Conservation (phyloP, 2,797 vertebrate species). For the Lutjanus argentimaculatus region DNA sequence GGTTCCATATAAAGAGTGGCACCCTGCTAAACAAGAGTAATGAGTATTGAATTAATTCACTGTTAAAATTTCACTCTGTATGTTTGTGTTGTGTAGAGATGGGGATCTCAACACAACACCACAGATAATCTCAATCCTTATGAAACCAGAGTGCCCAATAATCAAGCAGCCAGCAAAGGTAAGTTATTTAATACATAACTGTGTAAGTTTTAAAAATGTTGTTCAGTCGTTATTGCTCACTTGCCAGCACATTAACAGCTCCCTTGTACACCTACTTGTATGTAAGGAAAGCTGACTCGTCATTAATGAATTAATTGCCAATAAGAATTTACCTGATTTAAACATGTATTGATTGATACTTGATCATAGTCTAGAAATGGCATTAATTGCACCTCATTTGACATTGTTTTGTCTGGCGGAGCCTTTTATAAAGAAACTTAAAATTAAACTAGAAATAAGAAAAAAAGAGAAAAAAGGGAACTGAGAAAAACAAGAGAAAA, state of each 20-base stretch:
- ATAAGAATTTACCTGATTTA: too few species aligned
- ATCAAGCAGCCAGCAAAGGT: conserved; percentile 53
- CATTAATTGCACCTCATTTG: too few species aligned
- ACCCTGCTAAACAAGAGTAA: neutral
- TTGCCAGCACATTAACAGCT: neutral
- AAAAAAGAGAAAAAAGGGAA: too few species aligned
- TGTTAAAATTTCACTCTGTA: neutral
- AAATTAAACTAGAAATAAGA: too few species aligned
- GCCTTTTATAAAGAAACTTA: too few species aligned
- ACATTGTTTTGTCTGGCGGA: too few species aligned
- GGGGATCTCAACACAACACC: neutral
- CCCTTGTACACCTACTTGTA: too few species aligned
- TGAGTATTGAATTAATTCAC: neutral
- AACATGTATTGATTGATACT: too few species aligned
- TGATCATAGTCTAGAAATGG: too few species aligned
- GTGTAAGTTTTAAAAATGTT: neutral
- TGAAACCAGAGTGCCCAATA: conserved; percentile 45
- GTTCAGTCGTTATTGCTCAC: conserved; percentile 1
- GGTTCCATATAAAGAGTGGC: conserved; percentile 4
- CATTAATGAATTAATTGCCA: too few species aligned
- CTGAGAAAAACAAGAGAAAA: too few species aligned
- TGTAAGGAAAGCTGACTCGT: too few species aligned
- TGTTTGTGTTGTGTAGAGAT: conserved; percentile 5
- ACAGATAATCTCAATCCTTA: conserved; percentile 69
- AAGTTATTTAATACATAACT: neutral